Evolutionary conservation across 2,113 vertebrate species (phyloP).

Genomic region (Sigmodon hispidus): DNA sequence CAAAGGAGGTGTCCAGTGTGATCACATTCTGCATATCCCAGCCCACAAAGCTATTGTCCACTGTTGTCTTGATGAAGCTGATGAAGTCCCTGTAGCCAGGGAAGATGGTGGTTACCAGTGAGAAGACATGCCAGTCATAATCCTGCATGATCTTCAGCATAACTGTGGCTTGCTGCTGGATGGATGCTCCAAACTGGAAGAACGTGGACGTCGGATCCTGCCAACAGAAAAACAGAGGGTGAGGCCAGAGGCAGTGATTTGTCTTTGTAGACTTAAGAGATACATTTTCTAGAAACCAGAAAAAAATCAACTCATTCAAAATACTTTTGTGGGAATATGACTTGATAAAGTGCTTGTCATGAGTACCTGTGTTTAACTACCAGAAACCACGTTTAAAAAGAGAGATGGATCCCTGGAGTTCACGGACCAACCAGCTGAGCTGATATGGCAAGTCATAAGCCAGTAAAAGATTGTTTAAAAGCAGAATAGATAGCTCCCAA

Average conservation of each 20-base stretch:
- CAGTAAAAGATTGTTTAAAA: not conserved
- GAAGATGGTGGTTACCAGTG: constrained; percentile 97
- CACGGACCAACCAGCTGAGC: not conserved
- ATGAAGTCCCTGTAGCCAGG: constrained; percentile 99
- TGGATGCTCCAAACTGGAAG: constrained; percentile 99
- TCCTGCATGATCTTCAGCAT: constrained; percentile 99
- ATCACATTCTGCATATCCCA: constrained; percentile 98
- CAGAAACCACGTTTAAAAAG: not conserved
- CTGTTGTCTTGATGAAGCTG: constrained; percentile 94
- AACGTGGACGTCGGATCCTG: constrained; percentile 97
- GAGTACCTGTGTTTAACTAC: not conserved
- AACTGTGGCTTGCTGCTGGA: constrained; percentile 96
- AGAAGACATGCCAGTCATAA: constrained; percentile 99
- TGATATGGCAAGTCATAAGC: not conserved
- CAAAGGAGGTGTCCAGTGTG: constrained; percentile 93
- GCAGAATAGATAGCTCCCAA: not conserved
- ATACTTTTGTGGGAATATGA: not conserved
- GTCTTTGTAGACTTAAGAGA: not conserved
- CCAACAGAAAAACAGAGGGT: constrained; percentile 58
- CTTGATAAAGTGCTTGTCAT: not conserved
- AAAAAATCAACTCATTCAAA: not conserved
- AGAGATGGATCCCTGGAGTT: not conserved
- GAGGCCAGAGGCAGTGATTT: constrained; percentile 2
- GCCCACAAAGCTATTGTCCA: constrained; percentile 99
- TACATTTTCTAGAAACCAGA: not conserved